These are phyloP conservation scores for Heliconius hortense DNA, from an alignment of 2,888 invertebrate species.

Conservation along the genomic window DNA sequence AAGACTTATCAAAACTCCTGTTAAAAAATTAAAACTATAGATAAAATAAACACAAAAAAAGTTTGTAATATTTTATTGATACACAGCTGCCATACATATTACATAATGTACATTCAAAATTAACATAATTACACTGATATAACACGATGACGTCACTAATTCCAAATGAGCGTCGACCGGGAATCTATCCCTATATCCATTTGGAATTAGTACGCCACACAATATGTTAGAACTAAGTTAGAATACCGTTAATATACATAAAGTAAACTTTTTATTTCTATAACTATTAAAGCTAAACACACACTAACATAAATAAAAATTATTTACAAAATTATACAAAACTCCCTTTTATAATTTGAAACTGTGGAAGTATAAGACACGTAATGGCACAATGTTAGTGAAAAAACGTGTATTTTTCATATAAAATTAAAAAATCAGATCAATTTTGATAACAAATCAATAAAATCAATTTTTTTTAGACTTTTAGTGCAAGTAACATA, in stretches of 20 bases:
- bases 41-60: constrained; percentile 20
- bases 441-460: constrained; percentile 8
- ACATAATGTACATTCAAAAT: constrained; percentile 41
- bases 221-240: constrained; percentile 19
- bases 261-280: constrained; percentile 24
- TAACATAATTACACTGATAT: constrained; percentile 40
- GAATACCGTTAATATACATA: constrained; percentile 52
- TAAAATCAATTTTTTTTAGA: not conserved
- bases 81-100: constrained; percentile 37
- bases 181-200: not conserved
- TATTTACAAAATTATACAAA: constrained; percentile 80
- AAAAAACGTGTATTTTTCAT: constrained; percentile 21
- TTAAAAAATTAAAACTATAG: not conserved
- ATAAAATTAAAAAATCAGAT: constrained; percentile 16
- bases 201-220: not conserved
- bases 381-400: constrained; percentile 21
- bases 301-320: constrained; percentile 71
- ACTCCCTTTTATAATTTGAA: constrained; percentile 32
- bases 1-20: not conserved
- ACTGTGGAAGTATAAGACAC: constrained; percentile 20
- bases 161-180: not conserved
- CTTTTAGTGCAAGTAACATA: constrained; percentile 6
- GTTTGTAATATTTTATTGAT: constrained; percentile 44
- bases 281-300: constrained; percentile 80
- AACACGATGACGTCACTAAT: constrained; percentile 8